Evolutionary conservation across 2,113 vertebrate genomes (phyloP).

Genomic region (Xerus inauris): DNA sequence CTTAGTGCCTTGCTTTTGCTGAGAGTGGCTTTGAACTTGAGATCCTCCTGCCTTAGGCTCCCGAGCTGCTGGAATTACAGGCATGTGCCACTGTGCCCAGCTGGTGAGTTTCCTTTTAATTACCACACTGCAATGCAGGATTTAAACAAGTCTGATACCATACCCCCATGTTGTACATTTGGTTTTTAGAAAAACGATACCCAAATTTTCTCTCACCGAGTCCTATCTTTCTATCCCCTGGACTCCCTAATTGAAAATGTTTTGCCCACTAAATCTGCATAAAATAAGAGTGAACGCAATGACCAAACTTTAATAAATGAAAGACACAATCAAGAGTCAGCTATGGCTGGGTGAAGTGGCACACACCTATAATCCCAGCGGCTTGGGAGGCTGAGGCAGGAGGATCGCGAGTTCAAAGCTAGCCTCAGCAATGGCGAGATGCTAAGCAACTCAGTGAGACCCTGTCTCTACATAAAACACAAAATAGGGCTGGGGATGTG

Average conservation of each 20-base stretch:
- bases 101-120: background rate
- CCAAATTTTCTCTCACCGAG: background rate
- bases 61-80: too few relatives aligned
- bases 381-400: too few relatives aligned
- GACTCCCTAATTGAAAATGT: background rate
- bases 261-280: background rate
- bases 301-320: background rate
- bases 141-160: background rate
- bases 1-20: too few relatives aligned
- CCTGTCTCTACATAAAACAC: too few relatives aligned
- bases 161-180: background rate
- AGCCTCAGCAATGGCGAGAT: too few relatives aligned
- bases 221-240: background rate
- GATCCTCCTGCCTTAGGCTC: too few relatives aligned
- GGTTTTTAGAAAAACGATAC: background rate
- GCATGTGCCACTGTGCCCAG: too few relatives aligned
- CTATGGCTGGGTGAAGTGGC: background rate
- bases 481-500: too few relatives aligned
- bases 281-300: background rate
- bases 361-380: too few relatives aligned
- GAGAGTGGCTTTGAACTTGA: accelerated
- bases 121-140: background rate
- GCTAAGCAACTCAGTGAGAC: too few relatives aligned
- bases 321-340: background rate
- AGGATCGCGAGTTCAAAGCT: too few relatives aligned